phyloP scores from a whole-genome alignment of 2,113 vertebrate species.

The Brachyhypopomus occidentalis region DNA sequence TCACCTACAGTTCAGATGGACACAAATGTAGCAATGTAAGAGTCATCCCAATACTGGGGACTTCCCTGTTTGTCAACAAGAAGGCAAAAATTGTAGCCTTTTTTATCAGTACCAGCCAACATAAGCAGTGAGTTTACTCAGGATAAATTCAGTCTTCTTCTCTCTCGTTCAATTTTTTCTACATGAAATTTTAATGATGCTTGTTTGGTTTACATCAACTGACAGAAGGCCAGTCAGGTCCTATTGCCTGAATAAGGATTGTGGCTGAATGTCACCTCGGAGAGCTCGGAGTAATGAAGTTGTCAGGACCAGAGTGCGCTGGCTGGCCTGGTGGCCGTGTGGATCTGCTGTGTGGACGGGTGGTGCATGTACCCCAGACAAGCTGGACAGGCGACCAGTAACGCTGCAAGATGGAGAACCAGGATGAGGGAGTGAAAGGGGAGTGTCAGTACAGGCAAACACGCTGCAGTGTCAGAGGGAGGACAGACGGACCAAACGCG shows the following conservation, averaged over 20 bases:
- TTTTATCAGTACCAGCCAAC: not conserved
- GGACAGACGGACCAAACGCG: not conserved
- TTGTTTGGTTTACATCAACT: slow-evolving; percentile 36
- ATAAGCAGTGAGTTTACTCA: not conserved
- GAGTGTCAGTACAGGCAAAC: not conserved
- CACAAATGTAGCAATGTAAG: not conserved
- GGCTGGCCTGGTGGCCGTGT: slow-evolving; percentile 27
- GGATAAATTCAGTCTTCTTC: not conserved
- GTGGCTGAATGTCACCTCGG: not conserved
- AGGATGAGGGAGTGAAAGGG: not conserved
- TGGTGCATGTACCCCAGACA: slow-evolving; percentile 23
- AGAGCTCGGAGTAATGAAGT: slow-evolving; percentile 32
- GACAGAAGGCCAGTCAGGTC: slow-evolving; percentile 22
- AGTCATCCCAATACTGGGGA: not conserved
- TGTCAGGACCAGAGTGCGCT: slow-evolving; percentile 22
- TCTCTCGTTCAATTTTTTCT: slow-evolving; percentile 13
- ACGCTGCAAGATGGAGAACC: not conserved
- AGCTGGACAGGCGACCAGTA: not conserved
- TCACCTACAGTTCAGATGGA: not conserved
- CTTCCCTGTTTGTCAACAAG: not conserved
- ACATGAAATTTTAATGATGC: slow-evolving; percentile 52
- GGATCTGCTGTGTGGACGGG: not conserved
- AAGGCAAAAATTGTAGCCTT: not conserved
- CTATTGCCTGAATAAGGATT: slow-evolving; percentile 13
- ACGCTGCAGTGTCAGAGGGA: not conserved